Base-by-base conservation (phyloP, 2,113 vertebrate genomes). In the Leucopsar rothschildi region DNA sequence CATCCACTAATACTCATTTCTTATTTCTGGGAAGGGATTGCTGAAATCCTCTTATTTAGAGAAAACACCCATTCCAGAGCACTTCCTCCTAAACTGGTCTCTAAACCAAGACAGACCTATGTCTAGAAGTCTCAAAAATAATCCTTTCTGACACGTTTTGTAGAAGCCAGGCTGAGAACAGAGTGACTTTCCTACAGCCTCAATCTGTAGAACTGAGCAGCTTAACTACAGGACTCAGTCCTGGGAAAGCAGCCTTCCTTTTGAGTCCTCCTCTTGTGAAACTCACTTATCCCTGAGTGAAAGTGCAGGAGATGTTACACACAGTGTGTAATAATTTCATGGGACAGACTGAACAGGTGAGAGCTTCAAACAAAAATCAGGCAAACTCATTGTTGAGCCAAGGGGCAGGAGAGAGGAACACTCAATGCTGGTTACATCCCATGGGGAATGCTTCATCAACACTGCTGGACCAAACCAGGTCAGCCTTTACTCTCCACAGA, bases 401-500 rank as follows among this genome's bases (percentile, higher is more conserved):
- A 77, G 27, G 31, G 42, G 10, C 28, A 84, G 64, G 64, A 71
- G 42, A 20, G 69, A 64, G 39, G 16, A 24, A 31, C 33, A 69
- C 86, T 95, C 19, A 24, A 55, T 81, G 68, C 81, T 45, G 42
- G 73, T 95, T 96, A 94, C 33, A 86, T 88, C 87, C 78, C 37
- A 64, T 1, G 15, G 63, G 66, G 25, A 87, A 85, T 60, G 86
- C 69, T 92, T 97, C 93, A 92, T 11, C 44, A 64, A 33, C 77
- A 71, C 64, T 96, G 81, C 82, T 92, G 80, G 72, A 57, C 45
- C 90, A 94, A 96, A 93, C 66, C 72, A 93, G 87, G 35, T n/a
- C 72, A 90, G 96, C 53, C 73, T 95, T 92, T 39, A 20, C 59
- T 52, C 84, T 90, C 82, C 92, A 71, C 1, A 35, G 31, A 28